These are phyloP conservation scores for Netelia melanura DNA, from an alignment of 2,888 invertebrate species.

Conservation along the genomic window DNA sequence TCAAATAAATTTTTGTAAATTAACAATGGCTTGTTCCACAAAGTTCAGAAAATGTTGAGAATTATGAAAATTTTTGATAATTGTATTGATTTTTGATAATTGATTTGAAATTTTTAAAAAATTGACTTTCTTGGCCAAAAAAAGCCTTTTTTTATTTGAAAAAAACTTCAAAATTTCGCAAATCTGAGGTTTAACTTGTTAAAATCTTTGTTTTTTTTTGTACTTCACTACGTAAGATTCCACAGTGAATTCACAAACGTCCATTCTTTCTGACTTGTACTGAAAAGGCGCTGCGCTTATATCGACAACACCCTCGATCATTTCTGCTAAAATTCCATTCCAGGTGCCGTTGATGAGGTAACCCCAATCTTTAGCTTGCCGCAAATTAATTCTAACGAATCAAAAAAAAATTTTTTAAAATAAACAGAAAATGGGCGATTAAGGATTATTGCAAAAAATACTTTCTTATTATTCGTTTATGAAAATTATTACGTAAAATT, in stretches of 20 bases:
- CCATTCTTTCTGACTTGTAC: slow-evolving; percentile 87
- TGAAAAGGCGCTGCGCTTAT: slow-evolving; percentile 89
- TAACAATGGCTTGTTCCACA: not conserved
- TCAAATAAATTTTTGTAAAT: not conserved
- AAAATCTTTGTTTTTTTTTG: slow-evolving; percentile 37
- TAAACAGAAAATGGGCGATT: not conserved
- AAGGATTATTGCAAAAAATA: not conserved
- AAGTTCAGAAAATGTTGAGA: not conserved
- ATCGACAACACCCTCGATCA: slow-evolving; percentile 85
- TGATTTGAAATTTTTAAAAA: no score
- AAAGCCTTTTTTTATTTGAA: no score
- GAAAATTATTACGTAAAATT: slow-evolving; percentile 68
- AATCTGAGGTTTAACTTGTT: not conserved
- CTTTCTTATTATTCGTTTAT: not conserved
- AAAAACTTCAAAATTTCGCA: no score
- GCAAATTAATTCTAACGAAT: slow-evolving; percentile 74
- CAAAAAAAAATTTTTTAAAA: slow-evolving; percentile 3
- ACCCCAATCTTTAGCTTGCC: slow-evolving; percentile 75
- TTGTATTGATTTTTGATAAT: not conserved
- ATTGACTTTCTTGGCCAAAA: no score
- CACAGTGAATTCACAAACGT: slow-evolving; percentile 87
- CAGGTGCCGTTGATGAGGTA: slow-evolving; percentile 77
- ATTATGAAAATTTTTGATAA: not conserved
- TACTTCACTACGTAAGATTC: slow-evolving; percentile 88
- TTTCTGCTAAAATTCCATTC: slow-evolving; percentile 78